Base-by-base conservation (phyloP, 2,113 vertebrate species). In the Eonycteris spelaea region DNA sequence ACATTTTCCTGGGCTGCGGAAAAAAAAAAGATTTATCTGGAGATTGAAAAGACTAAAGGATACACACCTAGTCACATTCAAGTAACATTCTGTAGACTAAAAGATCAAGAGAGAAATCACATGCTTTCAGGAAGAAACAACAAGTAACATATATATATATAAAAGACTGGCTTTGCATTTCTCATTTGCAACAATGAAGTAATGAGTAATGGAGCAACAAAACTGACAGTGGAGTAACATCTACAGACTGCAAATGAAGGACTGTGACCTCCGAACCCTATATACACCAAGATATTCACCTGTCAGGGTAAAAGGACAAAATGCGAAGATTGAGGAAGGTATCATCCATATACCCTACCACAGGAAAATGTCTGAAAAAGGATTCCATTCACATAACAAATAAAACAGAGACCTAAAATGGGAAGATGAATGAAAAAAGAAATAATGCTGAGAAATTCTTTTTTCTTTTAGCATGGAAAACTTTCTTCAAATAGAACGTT, bases 401-500 rank as follows among this genome's bases (percentile, higher is more conserved):
- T 78, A 35, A 40, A 91, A 82, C 3, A 94, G 91, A 95, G 59
- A 87, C 11, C 59, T 26, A 43, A 78, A 38, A 45, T 7, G 51
- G 40, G 15, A 75, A 84, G 65, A 83, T 43, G 51, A 90, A 73
- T 70, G 30, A 61, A 61, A 87, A 93, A 45, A 61, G 8, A 74
- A 93, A 71, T 16, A 53, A 9, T 51, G 43, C 26, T 26, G 24
- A 68, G 33, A 12, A 61, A 35, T 14, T 11, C 53, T 38, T 67
- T 38, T 88, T 55, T 90, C 61, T 95, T 82, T 93, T 75, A 79
- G 71, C 21, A 28, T 24, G 18, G 74, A 78, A 93, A 95, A 87
- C 12, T 82, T 87, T 73, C 43, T 90, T 95, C 80, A 79, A 30
- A 71, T 74, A 85, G 57, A 92, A 93, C 18, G 59, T 74, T 68